Evolutionary conservation across 1,140 invertebrate genomes (phyloP).

Genomic region (Drosophila paulistorum): DNA sequence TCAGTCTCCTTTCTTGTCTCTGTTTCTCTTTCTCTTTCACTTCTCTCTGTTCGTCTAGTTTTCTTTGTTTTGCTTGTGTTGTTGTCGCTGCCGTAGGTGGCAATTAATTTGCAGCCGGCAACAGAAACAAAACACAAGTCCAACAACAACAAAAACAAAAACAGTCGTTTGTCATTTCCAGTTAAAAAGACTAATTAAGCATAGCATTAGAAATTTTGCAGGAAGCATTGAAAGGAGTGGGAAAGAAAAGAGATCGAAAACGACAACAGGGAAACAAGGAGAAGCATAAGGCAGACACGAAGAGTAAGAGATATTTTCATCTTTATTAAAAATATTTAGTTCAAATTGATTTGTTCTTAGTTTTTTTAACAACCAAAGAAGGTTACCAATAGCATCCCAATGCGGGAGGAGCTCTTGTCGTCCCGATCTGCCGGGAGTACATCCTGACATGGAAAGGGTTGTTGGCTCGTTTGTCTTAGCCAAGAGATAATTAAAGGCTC

Average conservation of each 20-base stretch:
- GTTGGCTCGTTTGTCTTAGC: background rate
- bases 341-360: too few relatives aligned
- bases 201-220: constrained; percentile 71
- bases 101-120: constrained; percentile 61
- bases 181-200: constrained; percentile 75
- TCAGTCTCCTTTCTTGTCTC: constrained; percentile 4
- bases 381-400: too few relatives aligned
- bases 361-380: too few relatives aligned
- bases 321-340: background rate
- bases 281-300: background rate
- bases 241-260: constrained; percentile 2
- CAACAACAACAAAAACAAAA: constrained; percentile 42
- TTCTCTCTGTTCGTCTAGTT: background rate
- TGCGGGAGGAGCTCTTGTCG: too few relatives aligned
- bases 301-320: background rate
- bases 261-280: background rate
- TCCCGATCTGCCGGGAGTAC: background rate
- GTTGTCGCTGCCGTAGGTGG: constrained; percentile 22
- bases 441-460: background rate
- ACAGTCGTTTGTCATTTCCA: constrained; percentile 78
- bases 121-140: constrained; percentile 29
- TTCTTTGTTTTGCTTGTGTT: constrained; percentile 45
- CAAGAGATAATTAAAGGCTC: constrained; percentile 9
- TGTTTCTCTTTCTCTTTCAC: background rate
- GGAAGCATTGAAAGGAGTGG: constrained; percentile 31